Percentiles rank a stretch among this genome's conserved stretches.
These are phyloP conservation scores for Argya squamiceps DNA, from an alignment of 2,797 vertebrate genomes.

Conservation along the genomic window DNA sequence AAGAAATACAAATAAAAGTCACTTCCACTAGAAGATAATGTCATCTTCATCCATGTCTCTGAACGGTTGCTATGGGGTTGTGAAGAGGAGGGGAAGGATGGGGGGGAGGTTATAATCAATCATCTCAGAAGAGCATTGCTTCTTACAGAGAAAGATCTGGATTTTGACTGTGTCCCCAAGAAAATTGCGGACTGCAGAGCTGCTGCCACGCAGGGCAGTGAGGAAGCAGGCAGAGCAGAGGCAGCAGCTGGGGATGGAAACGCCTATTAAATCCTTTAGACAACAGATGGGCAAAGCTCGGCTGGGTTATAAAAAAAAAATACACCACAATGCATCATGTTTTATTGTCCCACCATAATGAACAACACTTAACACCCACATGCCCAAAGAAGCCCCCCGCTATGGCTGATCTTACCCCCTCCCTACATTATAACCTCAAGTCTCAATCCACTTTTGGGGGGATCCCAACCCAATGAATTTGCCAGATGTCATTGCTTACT, in stretches of 20 bases:
- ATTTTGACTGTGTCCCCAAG: slow-evolving; percentile 76
- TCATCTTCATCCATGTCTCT: slow-evolving; percentile 52
- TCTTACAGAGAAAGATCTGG: slow-evolving; percentile 77
- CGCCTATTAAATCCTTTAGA: slow-evolving; percentile 83
- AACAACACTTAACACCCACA: slow-evolving; percentile 69
- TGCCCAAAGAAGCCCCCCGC: slow-evolving; percentile 43
- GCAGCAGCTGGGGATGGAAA: slow-evolving; percentile 82
- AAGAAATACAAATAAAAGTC: slow-evolving; percentile 62
- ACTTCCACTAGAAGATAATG: slow-evolving; percentile 62
- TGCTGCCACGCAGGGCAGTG: slow-evolving; percentile 69
- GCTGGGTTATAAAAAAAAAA: slow-evolving; percentile 53
- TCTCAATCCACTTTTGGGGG: slow-evolving; percentile 32
- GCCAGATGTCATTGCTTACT: not conserved
- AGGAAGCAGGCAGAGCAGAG: slow-evolving; percentile 74
- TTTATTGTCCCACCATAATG: slow-evolving; percentile 71
- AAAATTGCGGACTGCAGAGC: slow-evolving; percentile 75
- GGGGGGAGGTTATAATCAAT: slow-evolving; percentile 55
- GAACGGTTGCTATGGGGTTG: slow-evolving; percentile 74
- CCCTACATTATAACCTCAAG: slow-evolving; percentile 2
- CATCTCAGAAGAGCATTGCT: slow-evolving; percentile 69
- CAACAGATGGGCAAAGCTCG: slow-evolving; percentile 83
- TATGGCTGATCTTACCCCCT: not conserved
- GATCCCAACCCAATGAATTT: not conserved
- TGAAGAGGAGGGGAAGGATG: slow-evolving; percentile 47
- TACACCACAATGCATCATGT: slow-evolving; percentile 71